Conservation (phyloP, 2,888 invertebrate genomes). For the Yponomeuta cagnagella region DNA sequence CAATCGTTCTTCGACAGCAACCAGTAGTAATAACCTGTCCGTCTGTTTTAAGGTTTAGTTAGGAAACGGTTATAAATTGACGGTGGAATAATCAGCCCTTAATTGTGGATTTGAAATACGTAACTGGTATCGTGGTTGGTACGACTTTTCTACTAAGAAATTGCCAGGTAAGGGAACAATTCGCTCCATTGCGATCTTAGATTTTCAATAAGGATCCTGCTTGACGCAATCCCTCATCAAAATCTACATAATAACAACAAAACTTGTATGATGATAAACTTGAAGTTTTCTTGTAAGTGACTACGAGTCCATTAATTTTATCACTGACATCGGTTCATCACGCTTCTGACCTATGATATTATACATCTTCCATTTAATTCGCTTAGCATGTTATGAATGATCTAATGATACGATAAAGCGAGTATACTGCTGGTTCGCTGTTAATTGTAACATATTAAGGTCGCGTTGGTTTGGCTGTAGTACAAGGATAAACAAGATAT, state of each 20-base stretch:
- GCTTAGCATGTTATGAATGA: background rate
- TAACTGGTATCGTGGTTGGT: background rate
- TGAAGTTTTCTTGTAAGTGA: background rate
- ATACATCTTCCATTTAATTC: background rate
- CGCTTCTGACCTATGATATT: background rate
- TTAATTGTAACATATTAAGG: background rate
- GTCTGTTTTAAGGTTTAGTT: background rate
- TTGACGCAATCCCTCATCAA: too few relatives aligned
- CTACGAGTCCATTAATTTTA: background rate
- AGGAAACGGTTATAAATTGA: background rate
- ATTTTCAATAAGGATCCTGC: too few relatives aligned
- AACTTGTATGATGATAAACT: too few relatives aligned
- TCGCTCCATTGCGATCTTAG: too few relatives aligned
- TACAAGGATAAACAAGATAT: background rate
- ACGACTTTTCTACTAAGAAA: too few relatives aligned
- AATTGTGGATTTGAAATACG: background rate
- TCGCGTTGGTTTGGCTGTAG: background rate
- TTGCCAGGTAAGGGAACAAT: too few relatives aligned
- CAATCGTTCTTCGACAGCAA: slow-evolving; percentile 9
- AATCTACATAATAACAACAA: too few relatives aligned
- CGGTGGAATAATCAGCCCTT: background rate
- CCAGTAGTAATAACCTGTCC: slow-evolving; percentile 2
- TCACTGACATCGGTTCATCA: background rate
- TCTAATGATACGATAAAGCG: background rate
- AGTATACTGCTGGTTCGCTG: background rate